These are phyloP conservation scores for Sminthurinus signatus DNA, from an alignment of 1,140 invertebrate species.

Conservation along the genomic window DNA sequence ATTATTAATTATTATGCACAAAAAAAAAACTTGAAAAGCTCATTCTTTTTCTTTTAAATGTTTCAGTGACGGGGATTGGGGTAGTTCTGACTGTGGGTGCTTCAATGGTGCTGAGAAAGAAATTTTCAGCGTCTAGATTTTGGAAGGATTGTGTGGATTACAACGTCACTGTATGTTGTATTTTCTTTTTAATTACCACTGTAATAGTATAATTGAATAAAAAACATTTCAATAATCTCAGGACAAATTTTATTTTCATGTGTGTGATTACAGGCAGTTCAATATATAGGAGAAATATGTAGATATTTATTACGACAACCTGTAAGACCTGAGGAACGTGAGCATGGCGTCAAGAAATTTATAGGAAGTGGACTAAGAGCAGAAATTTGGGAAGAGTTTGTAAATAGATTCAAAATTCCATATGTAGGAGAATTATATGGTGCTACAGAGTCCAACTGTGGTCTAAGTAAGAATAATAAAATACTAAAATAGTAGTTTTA, in stretches of 20 bases:
- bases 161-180: slow-evolving; percentile 63
- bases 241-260: too few relatives aligned
- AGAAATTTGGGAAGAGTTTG: slow-evolving; percentile 70
- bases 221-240: too few relatives aligned
- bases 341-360: slow-evolving; percentile 54
- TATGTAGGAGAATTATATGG: slow-evolving; percentile 91
- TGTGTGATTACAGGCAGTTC: slow-evolving; percentile 52
- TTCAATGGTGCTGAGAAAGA: slow-evolving; percentile 51
- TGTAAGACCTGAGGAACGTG: slow-evolving; percentile 49
- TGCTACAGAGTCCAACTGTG: slow-evolving; percentile 94
- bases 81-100: slow-evolving; percentile 45
- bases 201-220: too few relatives aligned
- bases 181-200: too few relatives aligned
- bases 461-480: slow-evolving; percentile 71
- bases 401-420: slow-evolving; percentile 76
- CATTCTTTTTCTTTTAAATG: too few relatives aligned
- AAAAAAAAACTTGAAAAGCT: too few relatives aligned
- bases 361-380: slow-evolving; percentile 60
- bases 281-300: slow-evolving; percentile 65
- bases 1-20: too few relatives aligned
- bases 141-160: slow-evolving; percentile 65
- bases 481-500: too few relatives aligned
- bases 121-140: slow-evolving; percentile 56
- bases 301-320: slow-evolving; percentile 58
- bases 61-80: slow-evolving; percentile 33